phyloP scores from a whole-genome alignment of 2,888 invertebrate species.

The Yponomeuta cagnagella region DNA sequence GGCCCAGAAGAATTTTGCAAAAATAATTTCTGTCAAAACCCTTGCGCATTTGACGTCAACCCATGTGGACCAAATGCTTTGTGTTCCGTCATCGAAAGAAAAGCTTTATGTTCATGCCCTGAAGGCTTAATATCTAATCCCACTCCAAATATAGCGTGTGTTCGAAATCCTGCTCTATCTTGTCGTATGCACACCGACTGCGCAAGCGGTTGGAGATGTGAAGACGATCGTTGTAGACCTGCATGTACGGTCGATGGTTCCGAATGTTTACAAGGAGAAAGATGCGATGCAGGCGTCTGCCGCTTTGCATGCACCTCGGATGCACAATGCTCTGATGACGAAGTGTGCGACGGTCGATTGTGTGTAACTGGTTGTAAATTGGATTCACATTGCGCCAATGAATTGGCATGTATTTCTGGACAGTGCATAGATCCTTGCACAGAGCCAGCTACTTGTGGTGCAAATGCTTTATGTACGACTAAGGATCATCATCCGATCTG shows the following conservation, averaged over 20 bases:
- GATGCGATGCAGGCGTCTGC: slow-evolving; percentile 85
- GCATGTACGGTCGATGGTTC: slow-evolving; percentile 82
- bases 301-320: slow-evolving; percentile 89
- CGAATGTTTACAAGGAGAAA: slow-evolving; percentile 89
- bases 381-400: slow-evolving; percentile 83
- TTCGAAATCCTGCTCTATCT: slow-evolving; percentile 84
- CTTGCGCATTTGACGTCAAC: slow-evolving; percentile 78
- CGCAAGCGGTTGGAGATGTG: slow-evolving; percentile 81
- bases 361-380: slow-evolving; percentile 89
- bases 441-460: slow-evolving; percentile 87
- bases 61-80: slow-evolving; percentile 91
- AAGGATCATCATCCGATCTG: slow-evolving; percentile 84
- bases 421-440: slow-evolving; percentile 87
- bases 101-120: slow-evolving; percentile 87
- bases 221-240: slow-evolving; percentile 83
- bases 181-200: slow-evolving; percentile 88
- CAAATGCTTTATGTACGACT: slow-evolving; percentile 85
- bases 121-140: slow-evolving; percentile 90
- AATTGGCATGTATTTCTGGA: slow-evolving; percentile 84
- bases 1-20: slow-evolving; percentile 88
- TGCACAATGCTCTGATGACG: slow-evolving; percentile 90
- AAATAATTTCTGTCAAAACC: slow-evolving; percentile 86
- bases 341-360: slow-evolving; percentile 88
- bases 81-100: slow-evolving; percentile 86
- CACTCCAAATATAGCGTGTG: slow-evolving; percentile 90